Base-by-base conservation (phyloP, 2,113 vertebrate genomes). In the Campylomormyrus tamandua region DNA sequence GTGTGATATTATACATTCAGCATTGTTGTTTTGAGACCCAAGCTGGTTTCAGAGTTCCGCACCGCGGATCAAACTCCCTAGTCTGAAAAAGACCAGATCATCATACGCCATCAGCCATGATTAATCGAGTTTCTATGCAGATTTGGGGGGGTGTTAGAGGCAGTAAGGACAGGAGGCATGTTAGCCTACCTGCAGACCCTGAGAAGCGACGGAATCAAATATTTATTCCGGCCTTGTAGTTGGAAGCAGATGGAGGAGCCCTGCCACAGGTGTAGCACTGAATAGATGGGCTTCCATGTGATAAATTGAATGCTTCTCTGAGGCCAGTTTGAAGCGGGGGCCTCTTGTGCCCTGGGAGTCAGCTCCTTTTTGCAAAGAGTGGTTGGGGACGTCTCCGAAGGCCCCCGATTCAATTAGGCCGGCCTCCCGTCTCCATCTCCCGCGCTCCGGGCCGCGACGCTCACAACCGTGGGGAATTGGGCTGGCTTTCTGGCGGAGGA, bases 341-440 rank as follows among this genome's bases (percentile, higher is more conserved):
- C 90, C 31, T 42, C 92, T 91, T 27, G 92, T 93, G 92, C 92
- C 93, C 87, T 86, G 93, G 94, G 93, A 94, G 92, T 46, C 90
- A 91, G 90, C 17, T 62, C 80, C 89, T 94, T 92, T 92, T 92
- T 93, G 87, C 94, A 91, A 93, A 93, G 95, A 93, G 94, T 92
- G 83, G 93, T 92, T 42, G 90, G 91, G 90, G 91, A 94, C 93
- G 92, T 94, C 95, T 96, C 95, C 86, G 92, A 94, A 95, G 95
- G 90, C 93, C 91, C 92, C 90, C 42, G 50, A 91, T 91, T 94
- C 95, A 93, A 95, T 95, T 95, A 95, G 89, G 3, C 0, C 35
- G 4, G 91, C 91, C 92, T 91, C 93, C 39, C 17, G 91, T 92
- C 95, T 95, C 94, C 92, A 93, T 95, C 93, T 92, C 90, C 89